phyloP scores from a whole-genome alignment of 2,113 vertebrate genomes.

The Stegostoma tigrinum region DNA sequence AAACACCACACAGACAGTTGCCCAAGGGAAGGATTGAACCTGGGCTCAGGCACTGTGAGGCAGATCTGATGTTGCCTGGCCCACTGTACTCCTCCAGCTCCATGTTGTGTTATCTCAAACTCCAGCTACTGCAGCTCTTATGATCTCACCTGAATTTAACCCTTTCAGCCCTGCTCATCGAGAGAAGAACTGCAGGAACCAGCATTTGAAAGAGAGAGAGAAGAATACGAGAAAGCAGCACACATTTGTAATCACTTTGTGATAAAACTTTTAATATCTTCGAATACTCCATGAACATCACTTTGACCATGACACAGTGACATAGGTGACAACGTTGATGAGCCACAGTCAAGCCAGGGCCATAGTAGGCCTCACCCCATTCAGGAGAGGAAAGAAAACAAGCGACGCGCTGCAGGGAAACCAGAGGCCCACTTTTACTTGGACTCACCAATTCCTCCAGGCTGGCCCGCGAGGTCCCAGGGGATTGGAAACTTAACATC shows the following conservation, averaged over 20 bases:
- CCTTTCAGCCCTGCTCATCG: not conserved
- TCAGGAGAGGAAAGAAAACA: not conserved
- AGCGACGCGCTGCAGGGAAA: too few relatives aligned
- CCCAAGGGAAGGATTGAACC: too few relatives aligned
- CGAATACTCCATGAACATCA: slow-evolving; percentile 20
- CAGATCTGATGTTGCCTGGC: too few relatives aligned
- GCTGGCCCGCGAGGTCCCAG: not conserved
- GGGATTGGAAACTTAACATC: not conserved
- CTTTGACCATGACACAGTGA: not conserved
- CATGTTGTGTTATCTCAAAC: too few relatives aligned
- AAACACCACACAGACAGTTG: too few relatives aligned
- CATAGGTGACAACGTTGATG: not conserved
- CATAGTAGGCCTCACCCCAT: not conserved
- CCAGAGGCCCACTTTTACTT: not conserved
- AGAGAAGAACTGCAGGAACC: not conserved
- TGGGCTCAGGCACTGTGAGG: too few relatives aligned
- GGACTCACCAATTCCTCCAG: not conserved
- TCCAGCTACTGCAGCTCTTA: too few relatives aligned
- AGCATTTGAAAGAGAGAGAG: not conserved
- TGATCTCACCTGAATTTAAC: not conserved
- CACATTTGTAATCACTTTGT: not conserved
- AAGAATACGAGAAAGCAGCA: not conserved
- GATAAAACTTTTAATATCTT: slow-evolving; percentile 32
- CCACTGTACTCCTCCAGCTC: too few relatives aligned
- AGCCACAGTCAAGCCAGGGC: not conserved